Evolutionary conservation across 2,888 invertebrate species (phyloP), one percentile per base, ranked within the genome.

Genomic region (Steinernema scapterisci): DNA sequence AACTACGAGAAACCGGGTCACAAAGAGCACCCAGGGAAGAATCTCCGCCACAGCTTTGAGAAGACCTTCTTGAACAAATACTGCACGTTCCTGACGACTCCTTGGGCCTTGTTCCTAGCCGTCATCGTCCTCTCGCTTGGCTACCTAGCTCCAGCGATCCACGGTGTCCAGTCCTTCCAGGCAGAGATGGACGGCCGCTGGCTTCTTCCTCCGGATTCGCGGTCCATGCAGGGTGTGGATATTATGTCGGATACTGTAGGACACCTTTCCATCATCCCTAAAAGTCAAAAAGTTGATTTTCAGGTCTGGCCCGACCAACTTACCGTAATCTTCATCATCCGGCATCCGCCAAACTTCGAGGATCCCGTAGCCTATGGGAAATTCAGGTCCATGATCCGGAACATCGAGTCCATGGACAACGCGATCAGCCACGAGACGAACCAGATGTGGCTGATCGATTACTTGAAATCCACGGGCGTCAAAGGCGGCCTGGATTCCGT

Each of bases 381-480:
- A 21, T 70, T 70, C 70, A 44, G 23, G 45, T 13, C 70, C 6
- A 19, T 70, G 19, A 27, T 70, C 19, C 21, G 43, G 3, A 80
- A 82, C 11, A 77, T 80, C 27, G 78, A 80, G 27, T 46, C 52
- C 1, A 76, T 82, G 56, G 72, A 75, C 0, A 72, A 76, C 31
- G 79, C 79, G 23, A 75, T 79, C 23, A 73, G 76, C 13, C 54
- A 45, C 27, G 63, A 73, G 7, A 77, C 80, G 0, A 80, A 83
- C 75, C 79, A 80, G 83, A 78, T 78, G 21, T 83, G 81, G 81
- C 77, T 82, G n/a, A 78, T 77, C 25, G 83, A 83, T 73, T 83
- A 80, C 73, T 78, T 76, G 46, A 43, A 73, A 38, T 76, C 74
- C 70, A 77, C 76, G 27, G 23, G 25, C 5, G 48, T 46, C 44